Conservation (phyloP, 1,140 invertebrate species). For the Aphaenogaster ashmeadi region DNA sequence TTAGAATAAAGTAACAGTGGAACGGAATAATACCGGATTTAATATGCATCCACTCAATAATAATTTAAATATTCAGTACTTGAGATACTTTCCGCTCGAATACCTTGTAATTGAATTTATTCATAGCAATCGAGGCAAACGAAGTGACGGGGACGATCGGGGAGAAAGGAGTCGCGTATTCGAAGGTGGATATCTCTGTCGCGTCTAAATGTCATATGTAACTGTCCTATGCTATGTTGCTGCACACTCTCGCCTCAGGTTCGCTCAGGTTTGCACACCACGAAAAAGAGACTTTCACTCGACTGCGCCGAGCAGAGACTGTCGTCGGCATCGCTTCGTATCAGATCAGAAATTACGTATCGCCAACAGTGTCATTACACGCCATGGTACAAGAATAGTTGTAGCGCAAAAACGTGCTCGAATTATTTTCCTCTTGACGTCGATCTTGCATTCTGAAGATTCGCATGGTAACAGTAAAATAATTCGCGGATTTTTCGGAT, state of each 20-base stretch:
- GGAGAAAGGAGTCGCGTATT: constrained; percentile 54
- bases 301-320: neutral
- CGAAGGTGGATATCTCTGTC: constrained; percentile 27
- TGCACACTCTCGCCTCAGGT: constrained; percentile 53
- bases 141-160: neutral
- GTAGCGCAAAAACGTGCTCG: neutral
- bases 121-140: neutral
- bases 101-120: neutral
- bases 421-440: neutral
- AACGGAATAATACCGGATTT: neutral
- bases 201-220: constrained; percentile 73
- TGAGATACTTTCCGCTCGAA: neutral
- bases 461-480: no score
- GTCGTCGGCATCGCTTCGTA: neutral
- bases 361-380: neutral
- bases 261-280: constrained; percentile 26
- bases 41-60: neutral
- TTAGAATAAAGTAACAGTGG: neutral
- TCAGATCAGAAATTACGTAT: constrained; percentile 32
- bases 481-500: neutral
- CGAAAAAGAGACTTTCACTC: constrained; percentile 69
- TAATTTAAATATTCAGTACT: neutral
- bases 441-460: neutral
- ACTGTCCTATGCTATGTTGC: constrained; percentile 41
- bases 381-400: neutral